Base-by-base conservation (phyloP, 2,888 invertebrate genomes). In the Melieria picta region DNA sequence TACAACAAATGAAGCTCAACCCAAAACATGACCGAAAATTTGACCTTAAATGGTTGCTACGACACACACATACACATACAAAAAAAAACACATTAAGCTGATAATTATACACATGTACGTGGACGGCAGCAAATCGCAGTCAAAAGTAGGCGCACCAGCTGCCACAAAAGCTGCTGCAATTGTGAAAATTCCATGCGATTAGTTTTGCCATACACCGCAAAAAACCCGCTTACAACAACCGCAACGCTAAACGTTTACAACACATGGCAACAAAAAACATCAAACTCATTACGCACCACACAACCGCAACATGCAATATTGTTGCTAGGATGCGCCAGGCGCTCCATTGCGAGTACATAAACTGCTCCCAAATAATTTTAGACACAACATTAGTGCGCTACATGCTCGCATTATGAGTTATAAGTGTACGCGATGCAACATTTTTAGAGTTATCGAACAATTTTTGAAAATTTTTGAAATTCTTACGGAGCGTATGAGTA, bases 261-360 rank as follows among this genome's bases (percentile, higher is more conserved):
- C 60, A 9, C 30, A 30, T 30, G 30, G 46, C 70, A 61, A 62
- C 69, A 63, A 69, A 69, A 30, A 30, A 30, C 30, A 30, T 30
- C 30, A 70, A 71, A 71, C 58, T 71, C 61, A 65, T 65, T 65
- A 52, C 60, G 65, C 61, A 65, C 61, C 61, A 65, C 71, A 71
- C 46, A 50, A 65, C 65, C 65, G 55, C 65, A 71, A 65, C 55
- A 45, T 65, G 65, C 65, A 65, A 65, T 61, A 60, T 30, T 42
- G 43, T 45, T 45, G 42, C 61, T 5, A 45, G 43, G 4, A 5
- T 45, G 10, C 45, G 7, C 45, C 13, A 7, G 1, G 4, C n/a
- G 10, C 10, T 52, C 13, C 52, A 11, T 10, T 10, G 2, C 10
- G 50, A 2, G 52, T 11, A 9, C 30, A 30, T 30, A 30, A 30